Percentiles rank a stretch among this genome's conserved stretches.
These are phyloP conservation scores for Adelognathus sp. DNA, from an alignment of 2,888 invertebrate genomes.

Conservation along the genomic window DNA sequence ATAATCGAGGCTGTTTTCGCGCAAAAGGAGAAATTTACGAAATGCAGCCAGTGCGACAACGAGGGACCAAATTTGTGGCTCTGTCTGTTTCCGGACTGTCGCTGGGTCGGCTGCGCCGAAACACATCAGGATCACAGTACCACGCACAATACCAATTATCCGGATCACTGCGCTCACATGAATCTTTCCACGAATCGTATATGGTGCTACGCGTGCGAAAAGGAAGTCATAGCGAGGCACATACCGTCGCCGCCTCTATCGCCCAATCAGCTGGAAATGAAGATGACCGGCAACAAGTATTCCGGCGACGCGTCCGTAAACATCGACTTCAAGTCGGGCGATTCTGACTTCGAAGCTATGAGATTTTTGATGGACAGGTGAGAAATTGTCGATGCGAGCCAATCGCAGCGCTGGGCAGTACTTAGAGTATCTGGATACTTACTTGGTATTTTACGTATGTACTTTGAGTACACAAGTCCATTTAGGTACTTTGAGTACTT, in stretches of 20 bases:
- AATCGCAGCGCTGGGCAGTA: too few relatives aligned
- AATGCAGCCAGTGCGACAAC: slow-evolving; percentile 88
- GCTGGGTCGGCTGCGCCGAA: slow-evolving; percentile 92
- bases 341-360: slow-evolving; percentile 53
- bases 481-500: too few relatives aligned
- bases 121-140: slow-evolving; percentile 92
- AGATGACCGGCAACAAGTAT: slow-evolving; percentile 65
- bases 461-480: too few relatives aligned
- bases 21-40: slow-evolving; percentile 72
- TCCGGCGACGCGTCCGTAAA: slow-evolving; percentile 70
- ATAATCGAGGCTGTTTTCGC: slow-evolving; percentile 73
- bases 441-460: too few relatives aligned
- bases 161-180: slow-evolving; percentile 90
- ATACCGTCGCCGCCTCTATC: slow-evolving; percentile 71
- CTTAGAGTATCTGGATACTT: too few relatives aligned
- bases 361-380: slow-evolving; percentile 66
- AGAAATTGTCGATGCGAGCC: too few relatives aligned
- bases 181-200: slow-evolving; percentile 92
- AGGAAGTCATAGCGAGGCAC: slow-evolving; percentile 84
- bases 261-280: slow-evolving; percentile 72
- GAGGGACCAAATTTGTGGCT: slow-evolving; percentile 93
- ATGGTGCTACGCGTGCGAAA: slow-evolving; percentile 95
- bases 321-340: slow-evolving; percentile 68
- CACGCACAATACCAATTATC: slow-evolving; percentile 88
- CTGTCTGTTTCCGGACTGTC: slow-evolving; percentile 90